These are phyloP conservation scores for Xestia ashworthii DNA, from an alignment of 2,888 invertebrate species.

Conservation along the genomic window DNA sequence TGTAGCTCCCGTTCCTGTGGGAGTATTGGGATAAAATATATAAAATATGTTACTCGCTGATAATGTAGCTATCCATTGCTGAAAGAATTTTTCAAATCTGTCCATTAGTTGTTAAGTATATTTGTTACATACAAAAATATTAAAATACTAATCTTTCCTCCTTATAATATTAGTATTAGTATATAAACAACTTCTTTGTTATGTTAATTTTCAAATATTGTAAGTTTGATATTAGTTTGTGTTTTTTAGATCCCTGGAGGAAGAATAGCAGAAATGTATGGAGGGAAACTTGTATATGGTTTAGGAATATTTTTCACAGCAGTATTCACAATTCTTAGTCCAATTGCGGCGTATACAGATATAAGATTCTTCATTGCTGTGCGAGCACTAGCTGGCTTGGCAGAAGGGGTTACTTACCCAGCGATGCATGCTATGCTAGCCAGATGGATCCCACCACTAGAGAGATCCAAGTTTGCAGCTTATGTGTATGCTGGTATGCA, in stretches of 20 bases:
- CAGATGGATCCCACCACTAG: slow-evolving; percentile 97
- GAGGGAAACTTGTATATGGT: slow-evolving; percentile 97
- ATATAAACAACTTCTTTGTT: no score
- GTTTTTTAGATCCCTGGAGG: slow-evolving; percentile 92
- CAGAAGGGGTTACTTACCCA: slow-evolving; percentile 97
- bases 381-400: slow-evolving; percentile 95
- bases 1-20: no score
- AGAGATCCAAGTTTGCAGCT: slow-evolving; percentile 97
- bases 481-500: slow-evolving; percentile 94
- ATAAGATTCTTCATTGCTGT: slow-evolving; percentile 93
- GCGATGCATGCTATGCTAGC: slow-evolving; percentile 98
- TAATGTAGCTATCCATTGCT: no score
- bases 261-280: slow-evolving; percentile 95
- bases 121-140: no score
- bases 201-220: neutral
- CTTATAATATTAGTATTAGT: no score
- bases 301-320: slow-evolving; percentile 95
- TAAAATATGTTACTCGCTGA: no score
- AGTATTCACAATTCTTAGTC: slow-evolving; percentile 95
- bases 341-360: slow-evolving; percentile 93
- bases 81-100: no score
- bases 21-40: no score
- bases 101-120: no score
- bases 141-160: no score
- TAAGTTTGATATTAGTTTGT: neutral